A percentile compares a stretch with the other conserved stretches of the same genome.
These are phyloP conservation scores for Amia ocellicauda DNA, from an alignment of 2,113 vertebrate species.

Conservation along the genomic window DNA sequence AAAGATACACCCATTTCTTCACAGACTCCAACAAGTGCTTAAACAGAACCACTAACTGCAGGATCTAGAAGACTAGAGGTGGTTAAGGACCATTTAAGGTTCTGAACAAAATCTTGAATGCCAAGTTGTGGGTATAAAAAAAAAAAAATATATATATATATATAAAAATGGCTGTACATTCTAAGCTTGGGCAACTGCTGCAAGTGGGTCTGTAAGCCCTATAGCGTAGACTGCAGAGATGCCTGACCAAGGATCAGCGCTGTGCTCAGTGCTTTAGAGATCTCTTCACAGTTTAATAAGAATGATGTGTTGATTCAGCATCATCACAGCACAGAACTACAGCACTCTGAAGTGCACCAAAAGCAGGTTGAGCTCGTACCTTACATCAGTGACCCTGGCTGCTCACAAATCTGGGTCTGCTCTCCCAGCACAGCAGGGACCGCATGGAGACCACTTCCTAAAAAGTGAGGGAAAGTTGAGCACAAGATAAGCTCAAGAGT, in stretches of 20 bases:
- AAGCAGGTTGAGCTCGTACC: no score
- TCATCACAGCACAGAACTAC: conserved; percentile 24
- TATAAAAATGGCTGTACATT: neutral
- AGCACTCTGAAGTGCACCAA: no score
- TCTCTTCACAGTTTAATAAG: conserved; percentile 36
- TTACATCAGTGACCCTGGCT: no score
- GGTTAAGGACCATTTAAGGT: no score
- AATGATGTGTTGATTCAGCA: conserved; percentile 49
- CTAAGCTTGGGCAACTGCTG: neutral
- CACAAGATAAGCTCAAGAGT: neutral
- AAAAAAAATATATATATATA: neutral
- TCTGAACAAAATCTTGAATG: no score
- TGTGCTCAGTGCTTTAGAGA: conserved; percentile 10
- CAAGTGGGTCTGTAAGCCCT: neutral
- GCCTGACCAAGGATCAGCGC: neutral
- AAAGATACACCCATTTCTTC: neutral
- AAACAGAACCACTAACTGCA: no score
- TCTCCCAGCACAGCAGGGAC: neutral
- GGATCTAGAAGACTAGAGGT: no score
- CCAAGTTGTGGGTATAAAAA: neutral
- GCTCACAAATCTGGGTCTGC: no score
- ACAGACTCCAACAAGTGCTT: no score
- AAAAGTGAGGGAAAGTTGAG: neutral
- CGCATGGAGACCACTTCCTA: neutral
- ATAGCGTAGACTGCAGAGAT: neutral